Percentiles rank a stretch among this genome's conserved stretches.
phyloP scores from a whole-genome alignment of 92 coral and sea anemone genomes.

The Palythoa grandis region DNA sequence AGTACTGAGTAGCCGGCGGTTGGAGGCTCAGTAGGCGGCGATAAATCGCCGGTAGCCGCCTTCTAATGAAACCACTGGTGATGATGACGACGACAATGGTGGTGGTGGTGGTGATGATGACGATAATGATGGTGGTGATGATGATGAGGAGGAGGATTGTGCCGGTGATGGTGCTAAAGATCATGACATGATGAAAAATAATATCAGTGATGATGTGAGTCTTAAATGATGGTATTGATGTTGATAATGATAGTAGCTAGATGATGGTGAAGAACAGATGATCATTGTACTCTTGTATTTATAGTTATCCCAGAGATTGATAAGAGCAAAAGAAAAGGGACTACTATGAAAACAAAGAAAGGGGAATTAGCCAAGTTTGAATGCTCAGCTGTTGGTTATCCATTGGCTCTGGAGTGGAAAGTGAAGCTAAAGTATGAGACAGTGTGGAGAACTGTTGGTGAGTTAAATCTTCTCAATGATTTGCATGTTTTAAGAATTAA shows the following conservation, averaged over 20 bases:
- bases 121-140: background rate
- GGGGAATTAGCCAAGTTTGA: background rate
- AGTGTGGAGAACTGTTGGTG: conserved; percentile 15
- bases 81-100: background rate
- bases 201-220: background rate
- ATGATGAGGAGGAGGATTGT: background rate
- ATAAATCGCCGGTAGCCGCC: no score
- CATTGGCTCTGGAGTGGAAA: conserved; percentile 32
- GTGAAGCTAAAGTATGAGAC: conserved; percentile 17
- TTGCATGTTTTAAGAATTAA: no score
- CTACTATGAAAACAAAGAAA: background rate
- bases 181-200: background rate
- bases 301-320: conserved; percentile 12
- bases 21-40: no score
- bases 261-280: conserved; percentile 1
- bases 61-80: no score
- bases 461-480: background rate
- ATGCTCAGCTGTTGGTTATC: conserved; percentile 27
- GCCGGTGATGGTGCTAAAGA: background rate
- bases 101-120: background rate
- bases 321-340: background rate
- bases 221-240: background rate
- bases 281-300: background rate
- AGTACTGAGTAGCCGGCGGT: no score
- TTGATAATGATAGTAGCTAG: background rate